Percentiles rank a stretch among this genome's conserved stretches.
Evolutionary conservation across 2,797 vertebrate species (phyloP).

Genomic region (Astyanax mexicanus): DNA sequence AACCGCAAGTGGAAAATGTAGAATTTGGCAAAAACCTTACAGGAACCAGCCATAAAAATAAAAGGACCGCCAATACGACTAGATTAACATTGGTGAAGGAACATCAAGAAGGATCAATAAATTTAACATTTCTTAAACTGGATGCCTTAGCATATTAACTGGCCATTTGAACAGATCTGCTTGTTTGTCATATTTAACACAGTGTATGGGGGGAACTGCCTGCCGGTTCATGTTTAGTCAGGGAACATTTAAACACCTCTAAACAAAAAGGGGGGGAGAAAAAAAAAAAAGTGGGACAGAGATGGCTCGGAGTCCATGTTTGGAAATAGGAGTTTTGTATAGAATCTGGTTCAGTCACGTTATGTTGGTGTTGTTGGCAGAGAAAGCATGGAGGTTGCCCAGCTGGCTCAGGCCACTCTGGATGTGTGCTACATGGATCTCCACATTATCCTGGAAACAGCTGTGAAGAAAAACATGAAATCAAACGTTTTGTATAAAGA

Average conservation of each 20-base stretch:
- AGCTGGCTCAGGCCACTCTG: conserved; percentile 99
- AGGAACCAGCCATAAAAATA: conserved; percentile 52
- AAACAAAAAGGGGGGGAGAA: not conserved
- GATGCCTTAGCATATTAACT: not conserved
- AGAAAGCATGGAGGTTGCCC: conserved; percentile 97
- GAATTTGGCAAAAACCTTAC: conserved; percentile 70
- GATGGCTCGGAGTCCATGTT: not conserved
- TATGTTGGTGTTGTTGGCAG: conserved; percentile 96
- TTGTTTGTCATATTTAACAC: not conserved
- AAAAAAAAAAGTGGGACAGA: conserved; percentile 8
- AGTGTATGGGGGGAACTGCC: too few species aligned
- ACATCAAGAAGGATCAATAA: conserved; percentile 56
- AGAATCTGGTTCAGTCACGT: conserved; percentile 78
- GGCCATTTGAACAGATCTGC: not conserved
- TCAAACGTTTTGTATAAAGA: not conserved
- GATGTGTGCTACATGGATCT: conserved; percentile 99
- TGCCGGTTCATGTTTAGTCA: conserved; percentile 15
- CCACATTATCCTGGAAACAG: conserved; percentile 99
- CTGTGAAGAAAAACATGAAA: conserved; percentile 65
- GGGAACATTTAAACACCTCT: conserved; percentile 5
- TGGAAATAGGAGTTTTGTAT: not conserved
- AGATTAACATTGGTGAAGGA: conserved; percentile 5
- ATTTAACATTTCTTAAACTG: not conserved
- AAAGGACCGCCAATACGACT: conserved; percentile 59
- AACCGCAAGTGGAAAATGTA: conserved; percentile 62